phyloP scores from a whole-genome alignment of 2,113 vertebrate species.

The Tilapia sparmanii region DNA sequence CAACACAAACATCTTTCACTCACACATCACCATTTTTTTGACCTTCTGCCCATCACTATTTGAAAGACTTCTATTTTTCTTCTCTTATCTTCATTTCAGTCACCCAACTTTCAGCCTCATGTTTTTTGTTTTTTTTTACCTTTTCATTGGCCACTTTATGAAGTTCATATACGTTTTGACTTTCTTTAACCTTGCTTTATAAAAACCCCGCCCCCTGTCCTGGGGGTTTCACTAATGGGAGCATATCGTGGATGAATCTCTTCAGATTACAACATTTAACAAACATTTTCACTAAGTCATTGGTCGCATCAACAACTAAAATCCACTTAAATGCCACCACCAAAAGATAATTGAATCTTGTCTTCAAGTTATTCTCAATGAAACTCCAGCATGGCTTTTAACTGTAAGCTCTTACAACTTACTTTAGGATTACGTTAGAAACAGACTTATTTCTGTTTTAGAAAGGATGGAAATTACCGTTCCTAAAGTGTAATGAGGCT shows the following conservation, averaged over 20 bases:
- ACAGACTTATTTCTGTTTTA: not conserved
- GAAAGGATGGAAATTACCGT: not conserved
- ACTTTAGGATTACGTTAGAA: not conserved
- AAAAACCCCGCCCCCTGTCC: not conserved
- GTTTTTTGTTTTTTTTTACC: not conserved
- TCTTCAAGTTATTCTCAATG: not conserved
- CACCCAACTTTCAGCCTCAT: not conserved
- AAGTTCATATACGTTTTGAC: not conserved
- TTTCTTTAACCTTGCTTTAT: not conserved
- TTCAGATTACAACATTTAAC: slow-evolving; percentile 13
- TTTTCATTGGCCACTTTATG: not conserved
- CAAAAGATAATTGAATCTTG: not conserved
- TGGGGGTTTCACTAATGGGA: not conserved
- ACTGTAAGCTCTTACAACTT: not conserved
- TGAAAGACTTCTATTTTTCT: not conserved
- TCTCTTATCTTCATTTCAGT: not conserved
- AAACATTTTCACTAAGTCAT: slow-evolving; percentile 25
- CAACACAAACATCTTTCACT: not conserved
- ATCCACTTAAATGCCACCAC: not conserved
- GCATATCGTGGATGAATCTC: not conserved
- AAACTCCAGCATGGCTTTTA: not conserved
- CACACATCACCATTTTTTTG: not conserved
- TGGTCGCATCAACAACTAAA: not conserved
- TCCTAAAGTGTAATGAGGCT: not conserved
- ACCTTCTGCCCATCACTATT: slow-evolving; percentile 2